phyloP scores from a whole-genome alignment of 2,113 vertebrate species.

The Catharus minimus region DNA sequence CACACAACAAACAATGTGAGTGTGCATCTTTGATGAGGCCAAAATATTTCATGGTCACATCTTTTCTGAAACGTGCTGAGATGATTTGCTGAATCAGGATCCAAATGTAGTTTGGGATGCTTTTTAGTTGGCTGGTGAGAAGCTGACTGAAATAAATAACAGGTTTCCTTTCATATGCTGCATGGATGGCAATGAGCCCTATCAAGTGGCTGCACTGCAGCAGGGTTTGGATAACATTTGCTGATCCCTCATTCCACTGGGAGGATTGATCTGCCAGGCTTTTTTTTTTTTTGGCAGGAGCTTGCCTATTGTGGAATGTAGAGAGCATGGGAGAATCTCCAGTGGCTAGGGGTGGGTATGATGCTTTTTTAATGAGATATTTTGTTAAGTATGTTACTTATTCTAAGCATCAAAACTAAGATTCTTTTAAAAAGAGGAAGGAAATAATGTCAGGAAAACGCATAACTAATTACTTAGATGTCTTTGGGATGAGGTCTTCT shows the following conservation, averaged over 20 bases:
- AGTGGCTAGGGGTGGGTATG: background rate
- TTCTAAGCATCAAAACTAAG: background rate
- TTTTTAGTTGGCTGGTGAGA: background rate
- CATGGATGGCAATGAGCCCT: background rate
- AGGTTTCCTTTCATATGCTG: background rate
- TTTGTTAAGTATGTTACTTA: background rate
- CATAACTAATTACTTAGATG: background rate
- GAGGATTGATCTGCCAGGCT: background rate
- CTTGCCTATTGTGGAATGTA: background rate
- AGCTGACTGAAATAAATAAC: background rate
- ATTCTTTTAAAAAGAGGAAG: background rate
- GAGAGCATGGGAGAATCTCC: conserved; percentile 9
- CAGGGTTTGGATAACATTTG: background rate
- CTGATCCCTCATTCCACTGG: conserved; percentile 1
- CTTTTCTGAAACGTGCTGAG: background rate
- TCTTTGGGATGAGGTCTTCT: background rate
- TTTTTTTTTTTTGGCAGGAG: conserved; percentile 17
- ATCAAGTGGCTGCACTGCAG: background rate
- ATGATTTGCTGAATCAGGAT: background rate
- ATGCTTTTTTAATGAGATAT: background rate
- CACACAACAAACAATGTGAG: background rate
- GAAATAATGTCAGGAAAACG: background rate
- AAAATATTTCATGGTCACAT: background rate
- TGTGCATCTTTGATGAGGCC: background rate
- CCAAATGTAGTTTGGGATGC: background rate